A percentile compares a stretch with the other conserved stretches of the same genome.
Conservation (phyloP, 1,140 invertebrate genomes). For the Pseudomyrmex cubaensis region DNA sequence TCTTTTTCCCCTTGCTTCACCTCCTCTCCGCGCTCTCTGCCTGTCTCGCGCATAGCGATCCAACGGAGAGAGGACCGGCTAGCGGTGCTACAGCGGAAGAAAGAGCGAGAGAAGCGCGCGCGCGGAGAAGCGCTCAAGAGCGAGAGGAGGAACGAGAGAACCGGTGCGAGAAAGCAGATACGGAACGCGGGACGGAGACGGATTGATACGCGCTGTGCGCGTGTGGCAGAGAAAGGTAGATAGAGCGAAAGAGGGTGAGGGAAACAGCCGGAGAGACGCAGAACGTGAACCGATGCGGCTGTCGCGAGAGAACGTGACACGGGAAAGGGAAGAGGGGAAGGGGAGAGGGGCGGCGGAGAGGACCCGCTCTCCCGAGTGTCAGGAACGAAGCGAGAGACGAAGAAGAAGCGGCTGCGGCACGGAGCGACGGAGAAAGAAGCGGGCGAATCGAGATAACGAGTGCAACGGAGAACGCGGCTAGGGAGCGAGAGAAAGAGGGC, state of each 20-base stretch:
- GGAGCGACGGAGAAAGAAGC: conserved; percentile 36
- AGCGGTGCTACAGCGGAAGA: conserved; percentile 27
- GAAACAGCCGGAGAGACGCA: conserved; percentile 50
- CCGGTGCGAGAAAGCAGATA: conserved; percentile 57
- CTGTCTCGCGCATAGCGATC: conserved; percentile 58
- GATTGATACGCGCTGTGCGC: conserved; percentile 47
- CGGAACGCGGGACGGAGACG: conserved; percentile 55
- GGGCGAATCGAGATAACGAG: conserved; percentile 64
- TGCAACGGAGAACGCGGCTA: conserved; percentile 44
- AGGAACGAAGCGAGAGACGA: conserved; percentile 63
- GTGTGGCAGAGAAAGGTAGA: conserved; percentile 29
- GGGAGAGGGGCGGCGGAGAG: conserved; percentile 30
- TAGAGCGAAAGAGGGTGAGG: conserved; percentile 18
- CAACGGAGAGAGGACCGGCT: conserved; percentile 48
- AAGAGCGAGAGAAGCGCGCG: conserved; percentile 36
- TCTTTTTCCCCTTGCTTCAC: background rate
- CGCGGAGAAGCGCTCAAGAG: conserved; percentile 13
- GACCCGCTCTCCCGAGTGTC: conserved; percentile 64
- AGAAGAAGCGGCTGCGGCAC: conserved; percentile 56
- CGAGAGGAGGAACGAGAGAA: conserved; percentile 56
- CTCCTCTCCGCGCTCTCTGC: conserved; percentile 18
- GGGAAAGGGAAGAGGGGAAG: background rate
- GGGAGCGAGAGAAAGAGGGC: conserved; percentile 9
- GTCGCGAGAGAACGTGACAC: conserved; percentile 65
- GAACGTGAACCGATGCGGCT: conserved; percentile 68